Evolutionary conservation across 2,888 invertebrate genomes (phyloP).

Genomic region (Phaedon cochleariae): DNA sequence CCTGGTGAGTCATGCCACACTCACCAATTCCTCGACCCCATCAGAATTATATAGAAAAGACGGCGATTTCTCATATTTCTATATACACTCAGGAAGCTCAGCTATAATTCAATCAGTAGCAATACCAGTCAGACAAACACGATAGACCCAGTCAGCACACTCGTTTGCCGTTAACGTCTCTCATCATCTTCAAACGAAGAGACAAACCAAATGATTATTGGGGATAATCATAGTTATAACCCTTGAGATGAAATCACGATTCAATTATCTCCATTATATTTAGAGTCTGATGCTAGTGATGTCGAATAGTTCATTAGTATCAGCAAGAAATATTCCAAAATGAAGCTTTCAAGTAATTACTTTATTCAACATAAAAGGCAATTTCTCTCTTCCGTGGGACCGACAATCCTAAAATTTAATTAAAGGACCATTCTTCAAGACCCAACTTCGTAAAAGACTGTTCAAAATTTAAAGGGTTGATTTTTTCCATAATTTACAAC

Average conservation of each 20-base stretch:
- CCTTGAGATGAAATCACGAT: neutral
- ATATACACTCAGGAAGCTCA: too few species aligned
- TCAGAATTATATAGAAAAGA: too few species aligned
- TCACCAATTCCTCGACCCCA: too few species aligned
- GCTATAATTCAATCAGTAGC: too few species aligned
- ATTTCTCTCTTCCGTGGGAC: neutral
- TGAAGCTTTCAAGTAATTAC: constrained; percentile 9
- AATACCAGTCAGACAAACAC: too few species aligned
- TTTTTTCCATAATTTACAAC: constrained; percentile 28
- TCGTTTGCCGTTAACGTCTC: too few species aligned
- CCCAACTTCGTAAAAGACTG: neutral
- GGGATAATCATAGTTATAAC: too few species aligned
- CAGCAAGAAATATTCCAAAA: neutral
- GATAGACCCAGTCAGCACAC: too few species aligned
- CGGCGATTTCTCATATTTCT: too few species aligned
- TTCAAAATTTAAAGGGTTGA: constrained; percentile 27
- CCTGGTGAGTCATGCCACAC: too few species aligned
- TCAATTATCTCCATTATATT: neutral
- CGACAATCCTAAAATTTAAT: constrained; percentile 22
- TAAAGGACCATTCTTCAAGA: constrained; percentile 16
- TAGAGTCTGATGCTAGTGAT: neutral
- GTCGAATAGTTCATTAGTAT: neutral
- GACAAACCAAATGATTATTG: too few species aligned
- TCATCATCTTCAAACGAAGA: too few species aligned
- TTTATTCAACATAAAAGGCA: constrained; percentile 12